Percentiles rank a stretch among this genome's conserved stretches.
These are phyloP conservation scores for Agrotis ipsilon DNA, from an alignment of 2,888 invertebrate species.

Conservation along the genomic window DNA sequence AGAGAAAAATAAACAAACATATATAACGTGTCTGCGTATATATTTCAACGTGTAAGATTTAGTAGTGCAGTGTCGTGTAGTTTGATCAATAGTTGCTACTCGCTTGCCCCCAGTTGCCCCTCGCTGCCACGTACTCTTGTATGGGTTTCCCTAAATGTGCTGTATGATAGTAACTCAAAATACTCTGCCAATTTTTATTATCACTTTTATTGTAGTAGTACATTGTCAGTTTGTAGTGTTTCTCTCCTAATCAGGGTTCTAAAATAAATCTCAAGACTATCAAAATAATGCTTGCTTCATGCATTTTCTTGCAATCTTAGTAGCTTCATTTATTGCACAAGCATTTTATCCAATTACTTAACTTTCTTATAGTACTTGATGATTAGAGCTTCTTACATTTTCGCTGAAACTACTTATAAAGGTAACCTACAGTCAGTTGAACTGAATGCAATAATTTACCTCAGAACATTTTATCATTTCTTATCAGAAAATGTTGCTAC, in stretches of 20 bases:
- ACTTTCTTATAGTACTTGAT: background rate
- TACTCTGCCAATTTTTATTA: background rate
- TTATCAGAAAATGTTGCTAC: constrained; percentile 46
- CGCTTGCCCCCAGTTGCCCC: constrained; percentile 39
- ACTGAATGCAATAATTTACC: constrained; percentile 24
- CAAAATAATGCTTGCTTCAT: too few relatives aligned
- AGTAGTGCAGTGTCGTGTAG: constrained; percentile 54
- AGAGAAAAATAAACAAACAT: constrained; percentile 37
- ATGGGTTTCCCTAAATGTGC: constrained; percentile 33
- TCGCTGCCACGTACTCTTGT: constrained; percentile 29
- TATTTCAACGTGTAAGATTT: constrained; percentile 62
- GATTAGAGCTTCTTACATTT: background rate
- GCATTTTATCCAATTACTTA: background rate
- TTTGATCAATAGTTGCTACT: constrained; percentile 65
- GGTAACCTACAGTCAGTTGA: constrained; percentile 6
- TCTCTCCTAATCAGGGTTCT: background rate
- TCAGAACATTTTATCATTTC: constrained; percentile 42
- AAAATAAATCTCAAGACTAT: background rate
- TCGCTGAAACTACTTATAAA: background rate
- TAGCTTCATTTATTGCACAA: background rate
- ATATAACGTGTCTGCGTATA: constrained; percentile 46
- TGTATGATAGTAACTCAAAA: constrained; percentile 39
- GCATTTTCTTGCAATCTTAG: background rate
- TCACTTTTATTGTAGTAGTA: background rate
- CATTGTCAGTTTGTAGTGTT: background rate